Evolutionary conservation across 1,140 invertebrate species (phyloP), one percentile per base, ranked within the genome.

Genomic region (Magallana gigas): DNA sequence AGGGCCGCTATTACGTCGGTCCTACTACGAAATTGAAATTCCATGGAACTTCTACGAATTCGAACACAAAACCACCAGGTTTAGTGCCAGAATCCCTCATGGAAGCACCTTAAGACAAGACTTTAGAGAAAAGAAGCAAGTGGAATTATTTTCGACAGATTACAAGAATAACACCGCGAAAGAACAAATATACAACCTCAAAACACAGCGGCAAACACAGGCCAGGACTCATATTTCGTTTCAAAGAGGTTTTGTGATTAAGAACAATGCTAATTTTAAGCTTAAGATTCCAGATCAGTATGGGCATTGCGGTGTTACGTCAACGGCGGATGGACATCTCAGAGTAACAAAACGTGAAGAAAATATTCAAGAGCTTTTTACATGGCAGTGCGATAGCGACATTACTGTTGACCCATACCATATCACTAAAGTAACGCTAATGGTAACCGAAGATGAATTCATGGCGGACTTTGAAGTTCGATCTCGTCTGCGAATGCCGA

Each of bases 11-110:
- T 64, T 91, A 18, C 89, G 91, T 14, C 87, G 91, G 56, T 83
- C 83, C 0, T 89, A 88, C 80, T 92, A 91, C 60, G 85, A 88
- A 59, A 90, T 92, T 83, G 91, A 92, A 85, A 89, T 92, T 7
- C 91, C 91, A 29, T 92, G 91, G 91, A 92, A 91, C 59, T 92
- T 92, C 76, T 92, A 91, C 64, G 91, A 92, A 80, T 91, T 92
- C 82, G 88, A 91, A 18, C 91, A 92, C 59, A 90, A 88, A 71
- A 92, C 91, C 0, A 88, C 89, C 0, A 90, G 84, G 58, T 92
- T 92, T 86, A 85, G 59, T 64, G 85, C 90, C 8, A 80, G 91
- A 23, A 64, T 90, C 1, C 84, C 83, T n/a, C 59, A 84, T 36
- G 68, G 87, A 62, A 83, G 84, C 14, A 76, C 68, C 8, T 12